Percentiles rank a stretch among this genome's conserved stretches.
Evolutionary conservation across 2,797 vertebrate genomes (phyloP).

Genomic region (Phrynocephalus forsythii): DNA sequence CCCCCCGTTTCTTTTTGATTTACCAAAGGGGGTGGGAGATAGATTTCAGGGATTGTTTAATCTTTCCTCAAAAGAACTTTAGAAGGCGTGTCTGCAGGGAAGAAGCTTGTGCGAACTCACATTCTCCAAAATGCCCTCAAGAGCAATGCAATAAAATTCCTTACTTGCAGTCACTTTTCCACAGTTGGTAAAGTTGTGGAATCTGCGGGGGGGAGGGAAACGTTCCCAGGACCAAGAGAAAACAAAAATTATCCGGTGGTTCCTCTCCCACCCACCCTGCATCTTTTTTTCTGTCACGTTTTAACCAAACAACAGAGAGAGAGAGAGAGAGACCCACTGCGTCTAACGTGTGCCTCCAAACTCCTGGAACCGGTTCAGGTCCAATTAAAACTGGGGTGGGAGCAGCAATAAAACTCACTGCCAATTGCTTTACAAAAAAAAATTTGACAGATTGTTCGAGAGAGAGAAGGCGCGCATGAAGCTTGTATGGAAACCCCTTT

Average conservation of each 20-base stretch:
- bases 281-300: neutral
- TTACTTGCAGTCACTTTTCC: neutral
- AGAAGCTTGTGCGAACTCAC: neutral
- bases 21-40: neutral
- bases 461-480: no score
- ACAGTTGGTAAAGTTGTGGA: neutral
- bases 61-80: neutral
- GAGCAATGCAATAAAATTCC: neutral
- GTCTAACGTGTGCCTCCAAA: neutral
- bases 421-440: slow-evolving; percentile 11
- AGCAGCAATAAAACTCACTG: neutral
- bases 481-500: neutral
- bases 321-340: neutral
- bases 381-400: slow-evolving; percentile 8
- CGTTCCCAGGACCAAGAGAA: neutral
- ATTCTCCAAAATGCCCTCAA: neutral
- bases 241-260: neutral
- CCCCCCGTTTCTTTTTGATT: neutral
- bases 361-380: slow-evolving; percentile 20
- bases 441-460: slow-evolving; percentile 15
- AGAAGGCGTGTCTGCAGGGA: neutral
- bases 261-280: no score
- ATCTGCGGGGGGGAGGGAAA: neutral
- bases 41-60: neutral
- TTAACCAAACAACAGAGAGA: neutral